Percentiles rank a stretch among this genome's conserved stretches.
Conservation (phyloP, 2,797 vertebrate genomes). For the Myotis pilosus region DNA sequence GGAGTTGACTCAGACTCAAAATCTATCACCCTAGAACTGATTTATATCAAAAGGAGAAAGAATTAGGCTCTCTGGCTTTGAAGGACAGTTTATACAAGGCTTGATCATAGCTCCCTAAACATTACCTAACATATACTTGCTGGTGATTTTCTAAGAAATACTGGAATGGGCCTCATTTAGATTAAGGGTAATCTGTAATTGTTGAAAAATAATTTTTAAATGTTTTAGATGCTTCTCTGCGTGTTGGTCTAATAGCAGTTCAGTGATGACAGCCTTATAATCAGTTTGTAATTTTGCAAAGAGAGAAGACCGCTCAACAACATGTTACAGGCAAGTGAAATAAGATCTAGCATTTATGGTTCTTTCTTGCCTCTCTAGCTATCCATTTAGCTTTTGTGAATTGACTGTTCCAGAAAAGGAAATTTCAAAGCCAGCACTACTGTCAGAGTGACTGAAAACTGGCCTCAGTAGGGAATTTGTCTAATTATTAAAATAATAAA, state of each 20-base stretch:
- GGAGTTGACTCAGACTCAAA: neutral
- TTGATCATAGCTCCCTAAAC: neutral
- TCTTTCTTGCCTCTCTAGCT: neutral
- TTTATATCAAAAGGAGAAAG: constrained; percentile 37
- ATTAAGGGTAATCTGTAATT: neutral
- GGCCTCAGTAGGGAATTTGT: neutral
- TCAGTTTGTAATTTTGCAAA: neutral
- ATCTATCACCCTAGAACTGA: neutral
- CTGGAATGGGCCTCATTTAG: neutral
- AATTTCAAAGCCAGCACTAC: neutral
- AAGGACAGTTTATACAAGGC: neutral
- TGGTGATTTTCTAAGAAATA: neutral
- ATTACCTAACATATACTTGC: neutral
- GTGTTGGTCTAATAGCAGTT: neutral
- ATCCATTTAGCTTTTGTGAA: neutral
- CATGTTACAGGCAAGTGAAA: neutral
- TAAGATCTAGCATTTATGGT: neutral
- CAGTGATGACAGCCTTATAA: neutral
- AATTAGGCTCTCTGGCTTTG: neutral
- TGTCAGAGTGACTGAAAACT: neutral
- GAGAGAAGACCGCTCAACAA: neutral
- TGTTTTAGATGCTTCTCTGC: neutral
- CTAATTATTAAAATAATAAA: constrained; percentile 3
- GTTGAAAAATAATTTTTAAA: neutral
- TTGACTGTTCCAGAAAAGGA: neutral